Base-by-base conservation (phyloP, 2,888 invertebrate genomes). In the Drosophila niveifrons region DNA sequence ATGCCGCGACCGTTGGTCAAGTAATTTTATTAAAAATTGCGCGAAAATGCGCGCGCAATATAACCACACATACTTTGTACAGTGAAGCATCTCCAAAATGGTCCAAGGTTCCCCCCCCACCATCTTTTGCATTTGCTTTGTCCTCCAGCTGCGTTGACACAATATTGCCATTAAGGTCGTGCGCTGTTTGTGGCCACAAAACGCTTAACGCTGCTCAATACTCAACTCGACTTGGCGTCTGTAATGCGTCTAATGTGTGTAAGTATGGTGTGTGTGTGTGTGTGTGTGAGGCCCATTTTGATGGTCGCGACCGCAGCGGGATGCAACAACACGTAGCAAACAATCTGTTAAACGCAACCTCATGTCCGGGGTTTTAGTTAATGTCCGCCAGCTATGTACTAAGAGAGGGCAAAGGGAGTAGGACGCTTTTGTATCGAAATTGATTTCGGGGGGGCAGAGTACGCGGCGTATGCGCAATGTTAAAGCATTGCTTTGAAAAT, bases 81-180 rank as follows among this genome's bases (percentile, higher is more conserved):
- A 11, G n/a, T n/a, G 36, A 4, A 36, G 28, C n/a, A 51, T 18
- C 41, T 50, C 13, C n/a, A n/a, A n/a, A n/a, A n/a, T 29, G 29
- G 2, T 13, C 43, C 48, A 63, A 36, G 46, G 9, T 13, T 11
- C 6, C 36, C n/a, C n/a, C n/a, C n/a, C n/a, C n/a, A n/a, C n/a
- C 4, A 23, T 23, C 34, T 43, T 61, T 58, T 44, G 61, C 55
- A 57, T 75, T 70, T 58, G 59, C 31, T 34, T 39, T 15, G 36
- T 59, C 15, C 70, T 71, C 82, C 82, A 65, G 86, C 82, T 74
- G 86, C 43, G 86, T 62, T 47, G 58, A 74, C 86, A 82, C 69
- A 65, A 68, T 82, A 88, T 86, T 67, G 71, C 74, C 64, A 86
- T 82, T 86, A 83, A 59, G 56, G 58, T 18, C 70, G 55, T 23